Conservation (phyloP, 1,140 invertebrate genomes). For the Sarcophaga bullata region DNA sequence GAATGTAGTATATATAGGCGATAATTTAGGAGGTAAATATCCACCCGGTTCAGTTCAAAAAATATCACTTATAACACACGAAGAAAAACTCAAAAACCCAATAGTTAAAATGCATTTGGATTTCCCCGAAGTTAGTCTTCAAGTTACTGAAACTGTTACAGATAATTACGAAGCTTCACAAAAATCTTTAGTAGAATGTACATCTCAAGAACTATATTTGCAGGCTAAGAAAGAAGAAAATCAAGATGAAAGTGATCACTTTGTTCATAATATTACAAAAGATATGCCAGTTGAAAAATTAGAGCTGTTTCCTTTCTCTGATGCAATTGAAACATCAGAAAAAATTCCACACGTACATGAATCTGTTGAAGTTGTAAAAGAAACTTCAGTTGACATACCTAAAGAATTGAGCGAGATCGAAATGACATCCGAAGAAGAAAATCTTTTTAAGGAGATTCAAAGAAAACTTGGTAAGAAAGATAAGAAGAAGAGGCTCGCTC, state of each 20-base stretch:
- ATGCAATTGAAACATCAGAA: not conserved
- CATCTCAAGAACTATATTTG: slow-evolving; percentile 35
- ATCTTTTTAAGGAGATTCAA: slow-evolving; percentile 61
- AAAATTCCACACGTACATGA: not conserved
- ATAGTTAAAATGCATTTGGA: slow-evolving; percentile 73
- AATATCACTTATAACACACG: slow-evolving; percentile 75
- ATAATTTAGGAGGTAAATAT: slow-evolving; percentile 60
- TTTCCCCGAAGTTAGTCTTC: slow-evolving; percentile 63
- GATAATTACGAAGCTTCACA: slow-evolving; percentile 57
- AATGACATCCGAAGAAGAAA: slow-evolving; percentile 55
- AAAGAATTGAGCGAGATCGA: slow-evolving; percentile 11
- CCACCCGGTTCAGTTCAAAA: slow-evolving; percentile 69
- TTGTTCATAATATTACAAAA: not conserved
- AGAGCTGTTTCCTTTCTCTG: too few species aligned
- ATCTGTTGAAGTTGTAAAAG: not conserved
- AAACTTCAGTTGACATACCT: not conserved
- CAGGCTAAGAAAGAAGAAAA: not conserved
- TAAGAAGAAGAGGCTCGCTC: slow-evolving; percentile 61
- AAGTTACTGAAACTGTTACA: slow-evolving; percentile 62
- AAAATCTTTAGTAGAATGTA: slow-evolving; percentile 47
- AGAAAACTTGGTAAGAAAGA: slow-evolving; percentile 63
- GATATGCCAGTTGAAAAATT: slow-evolving; percentile 9
- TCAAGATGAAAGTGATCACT: not conserved
- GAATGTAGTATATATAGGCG: slow-evolving; percentile 63
- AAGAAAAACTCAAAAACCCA: slow-evolving; percentile 74